Base-by-base conservation (phyloP, 2,113 vertebrate species). In the Oreochromis aureus region DNA sequence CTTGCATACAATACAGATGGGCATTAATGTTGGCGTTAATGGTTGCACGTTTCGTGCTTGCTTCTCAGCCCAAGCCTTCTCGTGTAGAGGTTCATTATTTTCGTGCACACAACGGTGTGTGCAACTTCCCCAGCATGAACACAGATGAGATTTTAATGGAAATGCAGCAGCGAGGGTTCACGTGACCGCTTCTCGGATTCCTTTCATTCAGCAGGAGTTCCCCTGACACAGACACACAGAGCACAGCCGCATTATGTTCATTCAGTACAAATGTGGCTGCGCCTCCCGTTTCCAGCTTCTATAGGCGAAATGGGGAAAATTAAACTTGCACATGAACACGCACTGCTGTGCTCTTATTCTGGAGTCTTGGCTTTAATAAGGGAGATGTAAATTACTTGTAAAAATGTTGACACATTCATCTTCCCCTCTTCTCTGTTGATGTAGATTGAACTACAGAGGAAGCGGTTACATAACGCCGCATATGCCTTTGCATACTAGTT, bases 391-490 rank as follows among this genome's bases (percentile, higher is more conserved):
- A 85, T 87, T 4, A 71, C 34, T 79, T 85, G 16, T 81, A 71
- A 63, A 93, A 79, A 79, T 73, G 81, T 89, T 87, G 82, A 86
- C 82, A 63, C 56, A 56, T 82, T 87, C 48, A 71, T 78, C 66
- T 41, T 5, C 55, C 19, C 44, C 56, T 56, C 36, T 66, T 36
- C n/a, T 76, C 73, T 89, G 55, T 54, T 66, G 48, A 82, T 88
- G 41, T 55, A 6, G 63, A 48, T 48, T 90, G 83, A 92, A 69
- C 44, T 84, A 81, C 63, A 81, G 66, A 84, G 51, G 36, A 85
- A 63, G 48, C 1, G 1, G 58, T 90, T 93, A 12, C 80, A 32
- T 92, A 92, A 92, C 24, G 1, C 53, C 2, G 27, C 86, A 58
- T 83, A 53, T 63, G 79, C 80, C 48, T 83, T 18, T 32, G 44